These are phyloP conservation scores for Xanthorhoe designata DNA, from an alignment of 2,888 invertebrate genomes.

Conservation along the genomic window DNA sequence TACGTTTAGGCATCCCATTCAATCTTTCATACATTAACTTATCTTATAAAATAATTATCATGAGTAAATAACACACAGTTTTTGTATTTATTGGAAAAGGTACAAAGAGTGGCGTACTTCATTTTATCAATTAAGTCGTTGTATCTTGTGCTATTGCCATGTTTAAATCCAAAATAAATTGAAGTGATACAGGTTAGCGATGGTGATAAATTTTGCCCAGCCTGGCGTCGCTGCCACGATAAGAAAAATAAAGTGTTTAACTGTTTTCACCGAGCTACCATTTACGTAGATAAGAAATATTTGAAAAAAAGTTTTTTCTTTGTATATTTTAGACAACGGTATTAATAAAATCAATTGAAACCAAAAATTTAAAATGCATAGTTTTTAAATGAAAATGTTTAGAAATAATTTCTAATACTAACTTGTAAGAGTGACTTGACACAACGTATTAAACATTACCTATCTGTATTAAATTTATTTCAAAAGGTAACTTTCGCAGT, in stretches of 20 bases:
- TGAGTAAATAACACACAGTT: not conserved
- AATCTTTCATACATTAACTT: not conserved
- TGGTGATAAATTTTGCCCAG: slow-evolving; percentile 63
- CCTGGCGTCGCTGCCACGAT: slow-evolving; percentile 46
- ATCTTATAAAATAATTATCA: not conserved
- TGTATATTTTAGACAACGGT: not conserved
- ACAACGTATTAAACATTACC: slow-evolving; percentile 16
- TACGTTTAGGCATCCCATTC: too few relatives aligned
- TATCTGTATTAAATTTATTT: slow-evolving; percentile 34
- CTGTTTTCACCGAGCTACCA: slow-evolving; percentile 42
- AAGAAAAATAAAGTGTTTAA: slow-evolving; percentile 57
- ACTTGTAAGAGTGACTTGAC: not conserved
- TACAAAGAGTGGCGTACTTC: too few relatives aligned
- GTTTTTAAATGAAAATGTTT: too few relatives aligned
- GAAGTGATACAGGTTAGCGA: slow-evolving; percentile 34
- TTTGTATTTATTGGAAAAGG: too few relatives aligned
- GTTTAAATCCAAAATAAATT: not conserved
- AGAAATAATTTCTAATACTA: too few relatives aligned
- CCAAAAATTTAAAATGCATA: not conserved
- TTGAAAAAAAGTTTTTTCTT: slow-evolving; percentile 17
- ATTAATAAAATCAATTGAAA: not conserved
- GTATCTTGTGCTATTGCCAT: not conserved
- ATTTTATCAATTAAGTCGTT: too few relatives aligned
- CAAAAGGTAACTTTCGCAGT: slow-evolving; percentile 44
- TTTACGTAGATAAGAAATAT: slow-evolving; percentile 30